phyloP scores from a whole-genome alignment of 1,140 invertebrate genomes.

The Cepaea nemoralis region DNA sequence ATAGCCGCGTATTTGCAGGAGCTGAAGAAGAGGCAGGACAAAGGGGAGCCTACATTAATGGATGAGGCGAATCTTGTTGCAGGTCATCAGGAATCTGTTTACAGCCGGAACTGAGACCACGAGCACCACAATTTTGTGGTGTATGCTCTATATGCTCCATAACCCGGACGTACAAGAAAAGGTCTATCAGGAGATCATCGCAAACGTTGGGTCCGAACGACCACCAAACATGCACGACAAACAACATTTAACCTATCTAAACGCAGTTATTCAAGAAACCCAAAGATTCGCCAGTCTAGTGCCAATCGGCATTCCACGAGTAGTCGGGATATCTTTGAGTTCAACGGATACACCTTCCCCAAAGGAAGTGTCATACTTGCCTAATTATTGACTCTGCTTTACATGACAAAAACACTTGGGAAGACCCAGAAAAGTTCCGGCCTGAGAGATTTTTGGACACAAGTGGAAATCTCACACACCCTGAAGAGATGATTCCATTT shows the following conservation, averaged over 20 bases:
- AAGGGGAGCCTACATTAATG: slow-evolving; percentile 27
- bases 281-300: slow-evolving; percentile 28
- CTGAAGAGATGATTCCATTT: slow-evolving; percentile 39
- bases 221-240: slow-evolving; percentile 66
- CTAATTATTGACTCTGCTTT: not conserved
- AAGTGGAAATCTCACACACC: slow-evolving; percentile 34
- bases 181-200: slow-evolving; percentile 88
- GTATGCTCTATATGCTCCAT: slow-evolving; percentile 85
- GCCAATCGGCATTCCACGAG: not conserved
- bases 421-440: slow-evolving; percentile 80
- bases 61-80: slow-evolving; percentile 40
- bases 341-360: slow-evolving; percentile 64
- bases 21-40: slow-evolving; percentile 14
- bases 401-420: slow-evolving; percentile 52
- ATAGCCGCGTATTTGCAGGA: too few relatives aligned
- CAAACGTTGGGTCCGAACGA: slow-evolving; percentile 82
- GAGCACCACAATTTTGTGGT: slow-evolving; percentile 77
- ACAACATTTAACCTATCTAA: too few relatives aligned
- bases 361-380: slow-evolving; percentile 72
- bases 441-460: slow-evolving; percentile 76
- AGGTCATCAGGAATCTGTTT: slow-evolving; percentile 41
- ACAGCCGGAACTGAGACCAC: slow-evolving; percentile 52
- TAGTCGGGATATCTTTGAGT: slow-evolving; percentile 47
- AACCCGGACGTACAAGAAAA: slow-evolving; percentile 81
- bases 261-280: not conserved